A percentile compares a stretch with the other conserved stretches of the same genome.
These are phyloP conservation scores for Aplodontia rufa DNA, from an alignment of 2,113 vertebrate species.

Conservation along the genomic window DNA sequence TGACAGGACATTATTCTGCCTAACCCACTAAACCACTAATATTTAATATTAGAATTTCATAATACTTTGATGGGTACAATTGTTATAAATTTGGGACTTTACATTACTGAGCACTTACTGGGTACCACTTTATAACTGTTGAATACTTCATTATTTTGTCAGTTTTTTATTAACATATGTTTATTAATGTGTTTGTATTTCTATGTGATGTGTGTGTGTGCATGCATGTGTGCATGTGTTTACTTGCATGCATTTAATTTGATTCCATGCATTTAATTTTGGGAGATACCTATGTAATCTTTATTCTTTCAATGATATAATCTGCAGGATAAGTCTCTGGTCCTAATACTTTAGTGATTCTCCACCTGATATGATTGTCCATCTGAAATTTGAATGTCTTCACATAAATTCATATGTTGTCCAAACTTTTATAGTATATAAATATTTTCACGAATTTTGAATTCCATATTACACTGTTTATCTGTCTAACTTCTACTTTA, in stretches of 20 bases:
- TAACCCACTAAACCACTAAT: background rate
- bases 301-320: background rate
- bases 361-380: background rate
- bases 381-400: background rate
- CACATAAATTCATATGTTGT: background rate
- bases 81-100: background rate
- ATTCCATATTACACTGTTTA: background rate
- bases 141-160: background rate
- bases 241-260: background rate
- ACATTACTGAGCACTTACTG: background rate
- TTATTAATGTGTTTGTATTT: background rate
- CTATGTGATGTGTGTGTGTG: background rate
- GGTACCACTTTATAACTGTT: background rate
- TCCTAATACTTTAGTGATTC: background rate
- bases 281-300: background rate
- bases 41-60: background rate
- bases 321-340: background rate
- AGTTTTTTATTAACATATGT: background rate
- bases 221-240: background rate
- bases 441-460: background rate
- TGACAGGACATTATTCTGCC: background rate
- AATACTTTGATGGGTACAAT: background rate
- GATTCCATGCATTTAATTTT: background rate
- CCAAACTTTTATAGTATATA: background rate
- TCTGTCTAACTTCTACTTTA: background rate